Percentiles rank a stretch among this genome's conserved stretches.
Conservation (phyloP, 2,113 vertebrate species). For the Miniopterus natalensis region DNA sequence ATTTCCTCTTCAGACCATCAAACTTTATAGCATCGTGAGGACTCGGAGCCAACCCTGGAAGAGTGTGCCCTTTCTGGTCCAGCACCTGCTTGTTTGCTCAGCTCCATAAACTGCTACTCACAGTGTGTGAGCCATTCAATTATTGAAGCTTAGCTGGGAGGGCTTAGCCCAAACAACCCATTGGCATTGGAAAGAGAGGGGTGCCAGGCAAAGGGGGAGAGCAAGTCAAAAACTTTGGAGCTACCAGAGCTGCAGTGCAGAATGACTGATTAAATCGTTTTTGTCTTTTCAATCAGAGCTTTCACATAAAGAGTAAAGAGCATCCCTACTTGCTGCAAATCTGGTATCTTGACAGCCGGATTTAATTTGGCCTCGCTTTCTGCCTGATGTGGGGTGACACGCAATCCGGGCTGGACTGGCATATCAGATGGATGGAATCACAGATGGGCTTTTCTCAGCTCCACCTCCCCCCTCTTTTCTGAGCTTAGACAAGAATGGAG, state of each 20-base stretch:
- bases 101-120: slow-evolving; percentile 54
- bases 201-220: background rate
- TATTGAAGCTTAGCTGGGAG: slow-evolving; percentile 67
- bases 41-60: background rate
- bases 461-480: background rate
- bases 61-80: slow-evolving; percentile 25
- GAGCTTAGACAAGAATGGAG: background rate
- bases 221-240: slow-evolving; percentile 62
- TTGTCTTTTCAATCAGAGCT: slow-evolving; percentile 82
- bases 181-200: slow-evolving; percentile 56
- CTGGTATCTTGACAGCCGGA: slow-evolving; percentile 74
- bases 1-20: slow-evolving; percentile 42
- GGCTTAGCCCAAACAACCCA: slow-evolving; percentile 53
- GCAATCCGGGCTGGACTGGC: slow-evolving; percentile 51
- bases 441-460: background rate
- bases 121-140: slow-evolving; percentile 72
- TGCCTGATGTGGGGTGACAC: slow-evolving; percentile 73
- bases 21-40: slow-evolving; percentile 4
- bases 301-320: slow-evolving; percentile 76
- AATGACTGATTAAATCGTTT: slow-evolving; percentile 84
- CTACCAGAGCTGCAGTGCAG: slow-evolving; percentile 58
- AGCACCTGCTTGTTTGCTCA: slow-evolving; percentile 58
- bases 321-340: slow-evolving; percentile 62
- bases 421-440: slow-evolving; percentile 44
- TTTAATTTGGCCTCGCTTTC: slow-evolving; percentile 80